phyloP scores from a whole-genome alignment of 1,140 invertebrate species.

The Meloidogyne floridensis region DNA sequence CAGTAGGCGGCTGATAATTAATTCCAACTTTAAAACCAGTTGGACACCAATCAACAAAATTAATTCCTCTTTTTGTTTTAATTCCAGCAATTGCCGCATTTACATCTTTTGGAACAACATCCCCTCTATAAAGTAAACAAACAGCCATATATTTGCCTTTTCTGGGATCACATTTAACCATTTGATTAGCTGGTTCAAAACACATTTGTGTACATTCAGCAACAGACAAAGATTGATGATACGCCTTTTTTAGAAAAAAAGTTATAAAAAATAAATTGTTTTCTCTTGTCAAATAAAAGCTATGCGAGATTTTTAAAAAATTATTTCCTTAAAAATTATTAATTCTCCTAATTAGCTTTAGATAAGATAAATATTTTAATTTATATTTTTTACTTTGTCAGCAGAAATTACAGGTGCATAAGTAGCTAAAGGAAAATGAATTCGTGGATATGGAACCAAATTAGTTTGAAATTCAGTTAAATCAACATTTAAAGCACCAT shows the following conservation, averaged over 20 bases:
- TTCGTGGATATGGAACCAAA: conserved; percentile 81
- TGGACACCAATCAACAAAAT: conserved; percentile 59
- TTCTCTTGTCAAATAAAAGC: too few relatives aligned
- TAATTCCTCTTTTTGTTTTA: conserved; percentile 68
- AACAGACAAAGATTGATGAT: conserved; percentile 77
- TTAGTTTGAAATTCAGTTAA: conserved; percentile 85
- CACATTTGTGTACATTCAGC: conserved; percentile 80
- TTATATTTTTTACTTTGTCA: conserved; percentile 49
- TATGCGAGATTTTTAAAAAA: too few relatives aligned
- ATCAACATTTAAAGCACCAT: conserved; percentile 84
- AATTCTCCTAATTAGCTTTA: too few relatives aligned
- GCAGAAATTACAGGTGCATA: conserved; percentile 64
- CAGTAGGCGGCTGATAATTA: conserved; percentile 65
- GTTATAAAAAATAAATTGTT: too few relatives aligned
- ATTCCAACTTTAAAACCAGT: conserved; percentile 66
- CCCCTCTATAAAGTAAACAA: conserved; percentile 80
- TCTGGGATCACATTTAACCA: conserved; percentile 75
- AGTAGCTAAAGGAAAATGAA: conserved; percentile 73
- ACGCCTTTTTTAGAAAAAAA: conserved; percentile 69
- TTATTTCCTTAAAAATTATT: too few relatives aligned
- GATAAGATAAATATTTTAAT: conserved; percentile 55
- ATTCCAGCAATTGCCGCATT: conserved; percentile 61
- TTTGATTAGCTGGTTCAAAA: conserved; percentile 81
- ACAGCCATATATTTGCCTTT: conserved; percentile 76
- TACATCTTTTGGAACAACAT: conserved; percentile 76